Evolutionary conservation across 2,888 invertebrate genomes (phyloP).

Genomic region (Vandiemenella viatica): DNA sequence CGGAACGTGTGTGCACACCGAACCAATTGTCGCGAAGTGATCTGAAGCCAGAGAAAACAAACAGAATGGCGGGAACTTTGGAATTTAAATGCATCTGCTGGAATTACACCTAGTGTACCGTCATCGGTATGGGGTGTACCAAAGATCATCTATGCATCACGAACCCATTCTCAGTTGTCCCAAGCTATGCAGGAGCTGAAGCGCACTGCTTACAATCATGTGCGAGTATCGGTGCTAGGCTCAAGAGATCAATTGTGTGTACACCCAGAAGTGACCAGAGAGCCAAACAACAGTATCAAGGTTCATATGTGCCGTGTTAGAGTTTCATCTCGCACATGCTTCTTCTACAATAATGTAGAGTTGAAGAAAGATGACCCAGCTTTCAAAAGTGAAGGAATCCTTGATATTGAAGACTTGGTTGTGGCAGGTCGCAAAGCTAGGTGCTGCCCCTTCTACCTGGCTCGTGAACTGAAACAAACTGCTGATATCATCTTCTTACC

Average conservation of each 20-base stretch:
- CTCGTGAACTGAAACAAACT: conserved; percentile 67
- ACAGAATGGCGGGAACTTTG: too few relatives aligned
- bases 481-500: conserved; percentile 97
- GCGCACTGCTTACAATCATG: conserved; percentile 66
- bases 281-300: conserved; percentile 62
- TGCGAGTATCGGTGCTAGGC: conserved; percentile 77
- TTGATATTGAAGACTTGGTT: conserved; percentile 89
- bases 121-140: too few relatives aligned
- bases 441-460: conserved; percentile 88
- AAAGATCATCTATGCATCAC: conserved; percentile 89
- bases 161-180: conserved; percentile 90
- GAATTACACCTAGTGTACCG: too few relatives aligned
- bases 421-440: conserved; percentile 60
- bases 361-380: conserved; percentile 32
- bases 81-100: too few relatives aligned
- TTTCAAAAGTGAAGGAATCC: conserved; percentile 27
- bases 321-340: conserved; percentile 61
- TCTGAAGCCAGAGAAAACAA: too few relatives aligned
- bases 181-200: conserved; percentile 94
- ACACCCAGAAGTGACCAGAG: conserved; percentile 76
- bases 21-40: too few relatives aligned
- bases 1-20: too few relatives aligned
- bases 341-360: conserved; percentile 64
- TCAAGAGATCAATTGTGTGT: conserved; percentile 96
- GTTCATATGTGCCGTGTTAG: conserved; percentile 71